phyloP scores from a whole-genome alignment of 2,113 vertebrate species.

The Circaetus gallicus region DNA sequence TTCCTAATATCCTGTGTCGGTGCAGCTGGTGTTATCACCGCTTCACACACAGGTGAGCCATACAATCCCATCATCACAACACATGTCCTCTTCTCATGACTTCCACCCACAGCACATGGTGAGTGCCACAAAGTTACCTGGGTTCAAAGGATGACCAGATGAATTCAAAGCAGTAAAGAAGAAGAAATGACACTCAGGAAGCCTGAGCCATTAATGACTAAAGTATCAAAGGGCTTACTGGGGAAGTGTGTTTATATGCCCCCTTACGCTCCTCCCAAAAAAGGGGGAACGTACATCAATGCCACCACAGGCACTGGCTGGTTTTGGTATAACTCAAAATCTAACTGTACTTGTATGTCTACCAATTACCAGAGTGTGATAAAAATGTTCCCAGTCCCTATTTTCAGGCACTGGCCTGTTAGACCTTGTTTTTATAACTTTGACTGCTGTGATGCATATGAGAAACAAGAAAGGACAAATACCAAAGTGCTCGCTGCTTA shows the following conservation, averaged over 20 bases:
- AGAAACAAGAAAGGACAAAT: not conserved
- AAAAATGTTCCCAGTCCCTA: not conserved
- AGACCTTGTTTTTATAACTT: not conserved
- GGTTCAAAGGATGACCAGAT: not conserved
- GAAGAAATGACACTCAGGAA: not conserved
- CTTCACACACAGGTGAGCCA: fast-evolving
- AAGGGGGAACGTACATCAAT: not conserved
- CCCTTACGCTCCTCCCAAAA: not conserved
- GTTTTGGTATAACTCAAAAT: not conserved
- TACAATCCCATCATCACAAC: fast-evolving
- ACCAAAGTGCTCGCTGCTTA: not conserved
- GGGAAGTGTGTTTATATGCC: not conserved
- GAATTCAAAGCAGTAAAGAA: not conserved
- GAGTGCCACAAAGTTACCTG: not conserved
- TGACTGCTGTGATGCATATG: not conserved
- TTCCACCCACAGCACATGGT: fast-evolving
- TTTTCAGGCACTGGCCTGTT: not conserved
- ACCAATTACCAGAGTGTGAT: not conserved
- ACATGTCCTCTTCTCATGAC: not conserved
- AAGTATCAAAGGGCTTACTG: not conserved
- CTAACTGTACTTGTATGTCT: not conserved
- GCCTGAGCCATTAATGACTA: not conserved
- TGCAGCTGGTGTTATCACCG: fast-evolving
- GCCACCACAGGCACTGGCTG: not conserved
- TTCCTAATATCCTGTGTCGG: not conserved